Percentiles rank a stretch among this genome's conserved stretches.
Evolutionary conservation across 2,888 invertebrate genomes (phyloP).

Genomic region (Pherbina coryleti): DNA sequence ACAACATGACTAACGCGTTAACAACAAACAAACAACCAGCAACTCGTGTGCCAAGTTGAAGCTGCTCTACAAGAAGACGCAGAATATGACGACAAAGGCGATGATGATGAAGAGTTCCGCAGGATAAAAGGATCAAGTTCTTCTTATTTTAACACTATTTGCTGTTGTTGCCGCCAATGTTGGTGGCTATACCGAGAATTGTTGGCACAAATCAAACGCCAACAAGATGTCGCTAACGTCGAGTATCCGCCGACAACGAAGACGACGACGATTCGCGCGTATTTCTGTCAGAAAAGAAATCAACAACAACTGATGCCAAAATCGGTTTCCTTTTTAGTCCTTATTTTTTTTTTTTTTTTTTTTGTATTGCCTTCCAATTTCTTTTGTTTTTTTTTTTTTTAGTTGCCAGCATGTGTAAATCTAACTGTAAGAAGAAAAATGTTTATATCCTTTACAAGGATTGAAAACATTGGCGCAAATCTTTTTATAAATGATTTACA

Average conservation of each 20-base stretch:
- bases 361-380: not conserved
- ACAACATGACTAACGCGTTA: not conserved
- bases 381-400: not conserved
- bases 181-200: not conserved
- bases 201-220: slow-evolving; percentile 24
- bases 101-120: not conserved
- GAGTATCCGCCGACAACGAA: not conserved
- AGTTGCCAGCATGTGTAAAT: not conserved
- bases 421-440: not conserved
- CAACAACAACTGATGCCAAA: slow-evolving; percentile 42
- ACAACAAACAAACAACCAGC: not conserved
- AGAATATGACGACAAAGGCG: not conserved
- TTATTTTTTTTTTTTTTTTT: not conserved
- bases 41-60: not conserved
- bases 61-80: not conserved
- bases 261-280: slow-evolving; percentile 1
- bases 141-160: not conserved
- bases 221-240: slow-evolving; percentile 12
- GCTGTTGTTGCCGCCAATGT: not conserved
- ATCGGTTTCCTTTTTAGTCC: not conserved
- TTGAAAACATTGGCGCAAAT: slow-evolving; percentile 45
- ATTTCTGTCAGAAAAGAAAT: slow-evolving; percentile 16
- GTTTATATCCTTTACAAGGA: not conserved
- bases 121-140: slow-evolving; percentile 14
- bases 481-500: slow-evolving; percentile 48